These are phyloP conservation scores for Brassicogethes aeneus DNA, from an alignment of 2,888 invertebrate species.

Conservation along the genomic window DNA sequence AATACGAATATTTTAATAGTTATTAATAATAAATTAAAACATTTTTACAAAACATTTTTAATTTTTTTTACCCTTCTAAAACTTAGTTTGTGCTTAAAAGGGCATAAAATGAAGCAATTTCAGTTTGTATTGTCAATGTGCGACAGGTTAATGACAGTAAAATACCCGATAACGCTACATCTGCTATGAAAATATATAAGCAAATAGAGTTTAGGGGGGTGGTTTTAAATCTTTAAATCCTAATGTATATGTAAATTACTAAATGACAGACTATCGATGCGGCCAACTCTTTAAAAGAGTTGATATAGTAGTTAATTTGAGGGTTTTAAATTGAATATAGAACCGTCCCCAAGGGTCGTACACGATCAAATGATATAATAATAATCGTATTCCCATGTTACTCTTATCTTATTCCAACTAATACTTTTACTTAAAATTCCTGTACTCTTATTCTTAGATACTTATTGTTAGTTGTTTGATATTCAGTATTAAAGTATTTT, in stretches of 20 bases:
- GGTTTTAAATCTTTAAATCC: constrained; percentile 13
- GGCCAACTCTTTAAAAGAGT: constrained; percentile 2
- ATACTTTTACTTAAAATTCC: too few relatives aligned
- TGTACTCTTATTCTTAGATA: too few relatives aligned
- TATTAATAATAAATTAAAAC: too few relatives aligned
- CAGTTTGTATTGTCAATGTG: not conserved
- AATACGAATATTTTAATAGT: too few relatives aligned
- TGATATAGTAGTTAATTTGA: not conserved
- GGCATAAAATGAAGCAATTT: not conserved
- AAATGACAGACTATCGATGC: constrained; percentile 15
- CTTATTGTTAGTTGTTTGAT: too few relatives aligned
- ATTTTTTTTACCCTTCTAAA: too few relatives aligned
- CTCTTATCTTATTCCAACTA: not conserved
- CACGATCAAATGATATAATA: not conserved
- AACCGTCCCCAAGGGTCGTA: not conserved
- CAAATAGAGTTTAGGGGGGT: not conserved
- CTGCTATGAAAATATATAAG: not conserved
- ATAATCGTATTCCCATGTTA: too few relatives aligned
- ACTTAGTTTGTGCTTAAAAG: not conserved
- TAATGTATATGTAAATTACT: constrained; percentile 22
- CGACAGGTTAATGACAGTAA: not conserved
- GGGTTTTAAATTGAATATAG: not conserved
- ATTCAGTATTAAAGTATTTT: too few relatives aligned
- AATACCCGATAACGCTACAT: not conserved
- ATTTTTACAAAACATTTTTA: too few relatives aligned